Base-by-base conservation (phyloP, 2,797 vertebrate genomes). In the Enteromius viviparus region DNA sequence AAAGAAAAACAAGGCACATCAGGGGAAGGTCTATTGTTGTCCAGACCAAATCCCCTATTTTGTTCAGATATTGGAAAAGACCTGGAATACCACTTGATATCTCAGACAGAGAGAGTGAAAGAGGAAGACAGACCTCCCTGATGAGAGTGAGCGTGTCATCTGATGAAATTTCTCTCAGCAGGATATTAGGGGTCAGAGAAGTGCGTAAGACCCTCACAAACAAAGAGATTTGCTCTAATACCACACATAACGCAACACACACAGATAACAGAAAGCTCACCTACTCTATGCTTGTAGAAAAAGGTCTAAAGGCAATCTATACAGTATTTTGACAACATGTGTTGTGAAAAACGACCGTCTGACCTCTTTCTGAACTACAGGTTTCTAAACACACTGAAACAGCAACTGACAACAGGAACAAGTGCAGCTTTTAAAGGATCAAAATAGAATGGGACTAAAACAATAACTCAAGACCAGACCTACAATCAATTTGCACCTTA, bases 101-200 rank as follows among this genome's bases (percentile, higher is more conserved):
- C 65, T 55, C 60, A 49, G 76, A 83, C 68, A 75, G 80, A 83
- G 82, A 85, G 81, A 66, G 74, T 11, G 40, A 82, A 37, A 45
- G 2, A 68, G 75, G 64, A 69, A 78, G 40, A 78, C 40, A 49
- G 78, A 76, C 23, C 81, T 78, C 80, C 79, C 74, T 84, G 89
- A 90, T 89, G 84, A 86, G 86, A 82, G 87, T 77, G 85, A 83
- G 32, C 32, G 84, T 91, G 92, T 93, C 92, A 94, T 93, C 92
- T 93, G 91, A 95, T 94, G 92, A 93, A 92, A 94, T 94, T 93
- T 92, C 85, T 90, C 90, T 89, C 91, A 90, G 89, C 90, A 89
- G 80, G 89, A 91, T 92, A 92, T 91, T 91, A 91, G 91, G 91
- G 94, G 94, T 94, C 92, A 93, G 86, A 88, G 78, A 86, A 90